phyloP scores from a whole-genome alignment of 1,140 invertebrate species.

The Orchesella cincta region DNA sequence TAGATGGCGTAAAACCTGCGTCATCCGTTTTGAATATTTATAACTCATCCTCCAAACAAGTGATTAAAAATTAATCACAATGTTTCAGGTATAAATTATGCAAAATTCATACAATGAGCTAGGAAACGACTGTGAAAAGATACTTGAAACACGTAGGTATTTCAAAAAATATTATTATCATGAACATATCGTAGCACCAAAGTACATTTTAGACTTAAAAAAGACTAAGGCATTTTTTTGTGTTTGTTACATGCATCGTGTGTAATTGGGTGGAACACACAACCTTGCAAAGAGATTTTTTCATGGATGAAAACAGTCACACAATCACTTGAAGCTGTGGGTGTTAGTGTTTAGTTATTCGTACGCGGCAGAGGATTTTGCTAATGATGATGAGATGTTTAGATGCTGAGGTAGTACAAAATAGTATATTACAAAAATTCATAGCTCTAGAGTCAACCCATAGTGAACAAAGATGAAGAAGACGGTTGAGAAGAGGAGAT shows the following conservation, averaged over 20 bases:
- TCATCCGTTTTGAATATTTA: too few species aligned
- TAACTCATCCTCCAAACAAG: too few species aligned
- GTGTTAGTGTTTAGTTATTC: not conserved
- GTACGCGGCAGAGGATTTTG: not conserved
- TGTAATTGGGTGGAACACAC: slow-evolving; percentile 28
- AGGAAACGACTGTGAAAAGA: too few species aligned
- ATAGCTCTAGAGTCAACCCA: not conserved
- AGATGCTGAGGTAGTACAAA: not conserved
- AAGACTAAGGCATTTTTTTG: too few species aligned
- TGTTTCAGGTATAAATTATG: too few species aligned
- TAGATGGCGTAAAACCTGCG: too few species aligned
- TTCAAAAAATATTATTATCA: too few species aligned
- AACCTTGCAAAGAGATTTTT: slow-evolving; percentile 23
- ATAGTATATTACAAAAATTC: not conserved
- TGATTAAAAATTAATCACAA: too few species aligned
- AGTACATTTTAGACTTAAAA: too few species aligned
- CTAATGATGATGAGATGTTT: slow-evolving; percentile 19
- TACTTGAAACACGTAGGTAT: too few species aligned
- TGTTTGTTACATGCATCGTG: not conserved
- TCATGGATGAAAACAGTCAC: slow-evolving; percentile 21
- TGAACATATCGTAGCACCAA: too few species aligned
- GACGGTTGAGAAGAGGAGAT: not conserved
- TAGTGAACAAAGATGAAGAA: not conserved
- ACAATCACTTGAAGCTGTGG: slow-evolving; percentile 1
- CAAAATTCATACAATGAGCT: too few species aligned